phyloP scores from a whole-genome alignment of 2,113 vertebrate species.

The Campylorhamphus procurvoides region DNA sequence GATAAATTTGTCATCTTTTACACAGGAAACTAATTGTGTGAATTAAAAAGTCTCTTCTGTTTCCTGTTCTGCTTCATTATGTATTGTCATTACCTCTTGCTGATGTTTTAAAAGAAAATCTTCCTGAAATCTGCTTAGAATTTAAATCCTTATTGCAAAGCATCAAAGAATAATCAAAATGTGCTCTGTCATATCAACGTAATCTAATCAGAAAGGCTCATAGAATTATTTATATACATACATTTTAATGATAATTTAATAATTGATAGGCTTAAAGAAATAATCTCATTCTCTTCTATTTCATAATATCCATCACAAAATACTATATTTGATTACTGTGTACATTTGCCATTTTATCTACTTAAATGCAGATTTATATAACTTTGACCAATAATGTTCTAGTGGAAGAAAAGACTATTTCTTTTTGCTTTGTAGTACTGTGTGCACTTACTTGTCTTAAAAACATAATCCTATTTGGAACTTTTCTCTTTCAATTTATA shows the following conservation, averaged over 20 bases:
- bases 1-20: slow-evolving; percentile 7
- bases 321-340: neutral
- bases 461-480: neutral
- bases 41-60: slow-evolving; percentile 22
- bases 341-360: neutral
- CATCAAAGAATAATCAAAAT: slow-evolving; percentile 19
- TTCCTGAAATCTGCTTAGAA: slow-evolving; percentile 45
- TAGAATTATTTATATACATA: slow-evolving; percentile 19
- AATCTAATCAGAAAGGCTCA: slow-evolving; percentile 36
- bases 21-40: neutral
- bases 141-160: slow-evolving; percentile 2
- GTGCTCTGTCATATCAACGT: neutral
- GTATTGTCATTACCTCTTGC: neutral
- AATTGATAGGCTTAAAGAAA: slow-evolving; percentile 37
- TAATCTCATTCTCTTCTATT: slow-evolving; percentile 51
- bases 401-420: neutral
- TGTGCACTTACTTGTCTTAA: neutral
- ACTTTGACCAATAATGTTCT: neutral
- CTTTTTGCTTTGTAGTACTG: neutral
- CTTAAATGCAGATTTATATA: slow-evolving; percentile 28
- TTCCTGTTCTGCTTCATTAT: slow-evolving; percentile 43
- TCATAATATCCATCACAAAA: slow-evolving; percentile 13
- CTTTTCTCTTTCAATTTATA: neutral
- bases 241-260: slow-evolving; percentile 32
- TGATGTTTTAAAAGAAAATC: neutral